phyloP scores from a whole-genome alignment of 2,797 vertebrate species.

The Cuculus canorus region DNA sequence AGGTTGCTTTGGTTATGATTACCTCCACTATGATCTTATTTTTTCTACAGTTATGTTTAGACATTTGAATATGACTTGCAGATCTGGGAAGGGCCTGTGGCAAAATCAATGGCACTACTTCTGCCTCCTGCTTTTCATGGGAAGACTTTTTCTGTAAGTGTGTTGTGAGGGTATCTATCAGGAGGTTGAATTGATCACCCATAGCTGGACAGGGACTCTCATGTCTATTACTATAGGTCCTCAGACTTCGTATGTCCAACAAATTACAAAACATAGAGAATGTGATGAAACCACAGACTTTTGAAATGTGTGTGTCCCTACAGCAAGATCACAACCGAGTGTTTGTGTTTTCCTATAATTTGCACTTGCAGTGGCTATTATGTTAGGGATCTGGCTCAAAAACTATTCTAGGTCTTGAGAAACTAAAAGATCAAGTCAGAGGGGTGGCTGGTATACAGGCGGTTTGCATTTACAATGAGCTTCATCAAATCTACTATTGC shows the following conservation, averaged over 20 bases:
- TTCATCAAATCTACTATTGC: neutral
- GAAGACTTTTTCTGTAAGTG: neutral
- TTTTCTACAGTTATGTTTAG: neutral
- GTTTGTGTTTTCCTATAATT: neutral
- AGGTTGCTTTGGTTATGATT: neutral
- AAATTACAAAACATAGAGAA: neutral
- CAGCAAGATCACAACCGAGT: fast-evolving
- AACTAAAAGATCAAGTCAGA: neutral
- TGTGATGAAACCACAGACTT: neutral
- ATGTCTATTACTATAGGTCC: neutral
- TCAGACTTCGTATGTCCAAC: neutral
- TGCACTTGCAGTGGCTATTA: neutral
- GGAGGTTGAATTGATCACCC: neutral
- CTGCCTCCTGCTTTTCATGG: neutral
- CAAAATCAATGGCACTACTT: neutral
- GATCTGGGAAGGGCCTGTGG: neutral
- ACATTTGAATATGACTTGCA: neutral
- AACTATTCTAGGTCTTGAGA: neutral
- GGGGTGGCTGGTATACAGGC: neutral
- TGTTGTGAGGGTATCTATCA: neutral
- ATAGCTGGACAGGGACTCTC: neutral
- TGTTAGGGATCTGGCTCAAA: neutral
- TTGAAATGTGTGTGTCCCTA: neutral
- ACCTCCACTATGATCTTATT: neutral
- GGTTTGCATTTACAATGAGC: neutral